These are phyloP conservation scores for Rhodinocichla rosea DNA, from an alignment of 2,113 vertebrate genomes.

Conservation along the genomic window DNA sequence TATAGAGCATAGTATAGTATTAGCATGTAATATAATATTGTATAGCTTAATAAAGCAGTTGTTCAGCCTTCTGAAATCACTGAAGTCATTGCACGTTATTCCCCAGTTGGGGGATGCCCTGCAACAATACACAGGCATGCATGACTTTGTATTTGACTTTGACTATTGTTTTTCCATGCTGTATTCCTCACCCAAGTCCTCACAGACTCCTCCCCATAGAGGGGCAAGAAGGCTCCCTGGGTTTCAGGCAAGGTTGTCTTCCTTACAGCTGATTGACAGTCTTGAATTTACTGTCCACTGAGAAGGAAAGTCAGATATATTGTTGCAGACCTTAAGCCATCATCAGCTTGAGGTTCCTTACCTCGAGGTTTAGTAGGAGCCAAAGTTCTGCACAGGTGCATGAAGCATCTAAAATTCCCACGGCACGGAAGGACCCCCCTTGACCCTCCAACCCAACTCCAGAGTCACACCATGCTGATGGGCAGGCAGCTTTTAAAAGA, in stretches of 20 bases:
- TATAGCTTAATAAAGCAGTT: no score
- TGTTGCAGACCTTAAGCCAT: background rate
- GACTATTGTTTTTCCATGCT: background rate
- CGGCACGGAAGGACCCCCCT: background rate
- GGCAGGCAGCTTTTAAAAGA: background rate
- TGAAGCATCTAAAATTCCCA: background rate
- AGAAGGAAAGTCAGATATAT: background rate
- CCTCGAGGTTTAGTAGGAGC: background rate
- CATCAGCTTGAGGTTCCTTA: background rate
- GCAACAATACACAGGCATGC: rapidly evolving
- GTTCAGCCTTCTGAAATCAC: no score
- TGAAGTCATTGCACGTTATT: no score
- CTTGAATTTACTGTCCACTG: background rate
- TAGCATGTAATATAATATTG: no score
- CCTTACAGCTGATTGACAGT: background rate
- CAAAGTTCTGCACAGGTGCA: background rate
- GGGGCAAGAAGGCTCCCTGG: background rate
- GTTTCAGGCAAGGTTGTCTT: background rate
- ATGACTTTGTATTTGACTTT: no score
- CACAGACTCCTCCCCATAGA: rapidly evolving
- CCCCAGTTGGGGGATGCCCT: no score
- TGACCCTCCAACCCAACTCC: background rate
- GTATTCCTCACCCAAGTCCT: rapidly evolving
- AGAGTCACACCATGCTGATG: rapidly evolving
- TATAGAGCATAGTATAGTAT: no score